Base-by-base conservation (phyloP, 2,888 invertebrate genomes). In the Pachycephus smyrnensis region DNA sequence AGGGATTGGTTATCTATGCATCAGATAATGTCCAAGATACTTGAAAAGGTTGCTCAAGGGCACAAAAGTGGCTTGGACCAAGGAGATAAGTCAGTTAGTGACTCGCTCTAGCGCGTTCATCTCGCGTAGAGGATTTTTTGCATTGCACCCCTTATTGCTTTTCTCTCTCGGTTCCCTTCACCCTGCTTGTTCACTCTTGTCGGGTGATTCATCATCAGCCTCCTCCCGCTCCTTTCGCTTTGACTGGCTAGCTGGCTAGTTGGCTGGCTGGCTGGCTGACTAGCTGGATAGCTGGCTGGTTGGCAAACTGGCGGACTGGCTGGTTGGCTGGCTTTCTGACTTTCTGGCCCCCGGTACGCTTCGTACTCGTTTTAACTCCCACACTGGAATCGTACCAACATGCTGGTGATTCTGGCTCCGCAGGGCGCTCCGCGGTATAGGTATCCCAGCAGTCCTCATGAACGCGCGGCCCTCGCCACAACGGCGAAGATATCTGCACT, bases 51-150 rank as follows among this genome's bases (percentile, higher is more conserved):
- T 55, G 55, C 23, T 55, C 55, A 55, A 55, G 55, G 55, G 23
- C 55, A 9, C 23, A 23, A 55, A 23, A 23, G 55, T 55, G 55
- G 15, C 23, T 55, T 55, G 23, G 55, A 23, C 55, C 55, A 55
- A 9, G 55, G 82, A 88, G 90, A 90, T 91, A 90, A 91, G 90
- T 90, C 88, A 87, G 89, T 88, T 86, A 89, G 89, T 87, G 90
- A 89, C 88, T 89, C 89, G 90, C 86, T 90, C 89, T 90, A 91
- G 87, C 90, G 90, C 90, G 88, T 87, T 88, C 86, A 86, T 55
- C 78, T 76, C 81, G 81, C 80, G 79, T 73, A 73, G 76, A 76
- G 73, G 76, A 68, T 77, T 79, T 80, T 78, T 75, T 80, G 78
- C 77, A 71, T 77, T 76, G 69, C 76, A 77, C 81, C 80, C 78